Conservation (phyloP, 2,797 vertebrate genomes). For the Cyprinella venusta region DNA sequence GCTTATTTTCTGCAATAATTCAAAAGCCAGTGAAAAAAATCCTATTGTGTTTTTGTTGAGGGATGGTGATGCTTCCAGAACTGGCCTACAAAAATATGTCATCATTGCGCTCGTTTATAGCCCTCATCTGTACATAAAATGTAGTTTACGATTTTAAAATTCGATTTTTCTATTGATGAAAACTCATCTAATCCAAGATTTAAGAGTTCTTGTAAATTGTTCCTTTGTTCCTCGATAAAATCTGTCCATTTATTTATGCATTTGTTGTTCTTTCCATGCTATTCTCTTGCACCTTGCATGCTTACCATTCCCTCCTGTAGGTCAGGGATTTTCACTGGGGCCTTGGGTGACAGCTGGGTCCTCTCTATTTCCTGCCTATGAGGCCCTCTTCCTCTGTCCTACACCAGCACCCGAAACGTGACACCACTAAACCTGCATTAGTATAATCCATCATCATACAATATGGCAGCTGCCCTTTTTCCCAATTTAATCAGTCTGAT, state of each 20-base stretch:
- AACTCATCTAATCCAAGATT: neutral
- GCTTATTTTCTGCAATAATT: no score
- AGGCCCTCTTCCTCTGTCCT: conserved; percentile 54
- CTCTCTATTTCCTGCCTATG: conserved; percentile 68
- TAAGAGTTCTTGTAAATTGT: neutral
- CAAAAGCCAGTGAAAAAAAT: neutral
- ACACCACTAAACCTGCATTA: conserved; percentile 56
- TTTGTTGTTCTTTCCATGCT: conserved; percentile 64
- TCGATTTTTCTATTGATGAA: neutral
- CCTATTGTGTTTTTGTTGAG: neutral
- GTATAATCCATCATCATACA: conserved; percentile 57
- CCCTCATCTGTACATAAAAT: no score
- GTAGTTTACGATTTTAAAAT: neutral
- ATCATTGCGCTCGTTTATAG: neutral
- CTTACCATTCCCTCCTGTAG: conserved; percentile 78
- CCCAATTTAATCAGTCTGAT: conserved; percentile 50
- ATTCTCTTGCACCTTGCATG: conserved; percentile 67
- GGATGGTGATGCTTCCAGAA: neutral
- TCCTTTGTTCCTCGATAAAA: neutral
- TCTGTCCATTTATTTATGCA: conserved; percentile 25
- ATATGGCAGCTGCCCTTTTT: conserved; percentile 43
- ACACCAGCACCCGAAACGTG: conserved; percentile 45
- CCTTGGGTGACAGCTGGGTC: conserved; percentile 77
- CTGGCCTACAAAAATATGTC: neutral
- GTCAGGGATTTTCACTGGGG: conserved; percentile 81